Conservation (phyloP, 2,888 invertebrate species). For the Phortica okadai region DNA sequence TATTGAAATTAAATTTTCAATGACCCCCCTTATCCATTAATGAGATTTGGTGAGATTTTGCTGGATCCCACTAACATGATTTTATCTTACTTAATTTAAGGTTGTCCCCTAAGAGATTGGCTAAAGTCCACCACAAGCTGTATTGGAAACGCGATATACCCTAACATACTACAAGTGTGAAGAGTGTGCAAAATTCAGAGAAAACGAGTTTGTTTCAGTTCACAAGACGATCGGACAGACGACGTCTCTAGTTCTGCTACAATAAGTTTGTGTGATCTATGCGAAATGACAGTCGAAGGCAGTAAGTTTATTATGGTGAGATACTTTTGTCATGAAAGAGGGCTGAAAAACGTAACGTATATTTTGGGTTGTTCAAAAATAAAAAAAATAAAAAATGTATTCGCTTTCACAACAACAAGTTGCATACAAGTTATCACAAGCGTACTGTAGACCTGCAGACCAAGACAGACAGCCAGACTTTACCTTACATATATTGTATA, state of each 20-base stretch:
- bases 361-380: neutral
- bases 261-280: constrained; percentile 4
- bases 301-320: neutral
- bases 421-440: neutral
- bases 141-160: too few relatives aligned
- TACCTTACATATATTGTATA: neutral
- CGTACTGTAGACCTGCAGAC: neutral
- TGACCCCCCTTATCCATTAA: too few relatives aligned
- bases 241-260: neutral
- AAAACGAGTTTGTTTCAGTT: too few relatives aligned
- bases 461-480: neutral
- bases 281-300: neutral
- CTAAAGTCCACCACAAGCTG: too few relatives aligned
- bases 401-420: constrained; percentile 26
- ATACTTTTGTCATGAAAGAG: neutral
- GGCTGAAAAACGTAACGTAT: constrained; percentile 2
- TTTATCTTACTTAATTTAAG: too few relatives aligned
- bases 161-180: too few relatives aligned
- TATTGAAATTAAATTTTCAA: too few relatives aligned
- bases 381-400: neutral
- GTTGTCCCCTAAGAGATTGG: too few relatives aligned
- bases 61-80: too few relatives aligned
- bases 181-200: too few relatives aligned
- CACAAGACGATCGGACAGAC: too few relatives aligned
- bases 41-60: too few relatives aligned